Evolutionary conservation across 2,113 vertebrate genomes (phyloP).

Genomic region (Pedetes capensis): DNA sequence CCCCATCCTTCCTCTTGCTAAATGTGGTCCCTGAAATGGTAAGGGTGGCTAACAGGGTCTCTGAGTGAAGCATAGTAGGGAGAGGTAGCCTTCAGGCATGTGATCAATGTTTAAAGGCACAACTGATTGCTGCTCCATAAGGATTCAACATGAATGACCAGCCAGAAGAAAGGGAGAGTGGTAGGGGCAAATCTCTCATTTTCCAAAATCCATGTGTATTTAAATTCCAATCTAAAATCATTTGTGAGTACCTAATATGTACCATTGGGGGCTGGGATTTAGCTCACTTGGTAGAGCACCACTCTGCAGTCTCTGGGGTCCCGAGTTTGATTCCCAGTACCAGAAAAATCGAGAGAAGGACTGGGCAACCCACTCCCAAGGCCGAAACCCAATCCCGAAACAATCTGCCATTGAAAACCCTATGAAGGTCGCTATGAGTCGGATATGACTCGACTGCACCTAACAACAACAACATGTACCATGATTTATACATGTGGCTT

Average conservation of each 20-base stretch:
- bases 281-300: too few species aligned
- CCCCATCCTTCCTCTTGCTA: not conserved
- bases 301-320: too few species aligned
- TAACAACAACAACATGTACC: too few species aligned
- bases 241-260: not conserved
- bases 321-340: too few species aligned
- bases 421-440: too few species aligned
- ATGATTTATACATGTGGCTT: not conserved
- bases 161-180: not conserved
- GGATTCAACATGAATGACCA: not conserved
- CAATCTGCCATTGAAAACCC: too few species aligned
- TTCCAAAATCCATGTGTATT: not conserved
- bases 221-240: not conserved
- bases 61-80: not conserved
- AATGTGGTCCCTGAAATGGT: not conserved
- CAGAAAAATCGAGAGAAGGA: too few species aligned
- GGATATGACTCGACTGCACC: too few species aligned
- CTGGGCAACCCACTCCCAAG: too few species aligned
- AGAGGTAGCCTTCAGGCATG: not conserved
- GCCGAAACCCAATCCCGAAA: too few species aligned
- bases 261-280: too few species aligned
- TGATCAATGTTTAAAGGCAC: not conserved
- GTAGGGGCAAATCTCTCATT: not conserved
- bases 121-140: not conserved
- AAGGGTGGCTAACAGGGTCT: not conserved